These are phyloP conservation scores for Poecile montanus DNA, from an alignment of 2,797 vertebrate species.

Conservation along the genomic window DNA sequence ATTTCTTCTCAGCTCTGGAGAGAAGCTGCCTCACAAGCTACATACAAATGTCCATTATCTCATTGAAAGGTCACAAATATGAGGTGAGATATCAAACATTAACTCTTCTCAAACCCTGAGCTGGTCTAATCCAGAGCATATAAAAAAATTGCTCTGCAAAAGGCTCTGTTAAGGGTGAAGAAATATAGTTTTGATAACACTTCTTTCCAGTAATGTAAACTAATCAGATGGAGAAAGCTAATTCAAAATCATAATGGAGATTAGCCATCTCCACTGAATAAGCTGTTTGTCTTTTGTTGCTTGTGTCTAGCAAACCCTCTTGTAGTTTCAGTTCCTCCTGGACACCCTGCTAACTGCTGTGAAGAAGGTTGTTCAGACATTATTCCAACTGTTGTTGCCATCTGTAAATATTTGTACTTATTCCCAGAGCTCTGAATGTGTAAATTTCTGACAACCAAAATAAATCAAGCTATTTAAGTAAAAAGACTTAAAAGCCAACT, in stretches of 20 bases:
- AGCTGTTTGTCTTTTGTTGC: neutral
- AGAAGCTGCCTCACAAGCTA: neutral
- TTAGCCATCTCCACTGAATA: neutral
- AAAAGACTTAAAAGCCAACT: neutral
- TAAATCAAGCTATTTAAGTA: neutral
- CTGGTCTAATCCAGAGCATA: neutral
- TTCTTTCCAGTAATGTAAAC: neutral
- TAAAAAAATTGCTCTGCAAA: neutral
- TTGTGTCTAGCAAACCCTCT: neutral
- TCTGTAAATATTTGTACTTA: conserved; percentile 18
- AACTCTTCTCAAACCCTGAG: neutral
- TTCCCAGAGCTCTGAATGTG: neutral
- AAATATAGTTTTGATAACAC: neutral
- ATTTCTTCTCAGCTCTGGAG: neutral
- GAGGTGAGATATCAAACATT: neutral
- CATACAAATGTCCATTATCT: neutral
- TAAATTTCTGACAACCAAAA: neutral
- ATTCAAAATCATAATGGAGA: neutral
- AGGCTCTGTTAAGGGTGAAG: neutral
- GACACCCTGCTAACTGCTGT: neutral
- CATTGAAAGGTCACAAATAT: neutral
- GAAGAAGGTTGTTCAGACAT: neutral
- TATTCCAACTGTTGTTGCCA: neutral
- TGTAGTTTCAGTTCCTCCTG: neutral
- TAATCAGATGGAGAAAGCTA: neutral